Evolutionary conservation across 2,888 invertebrate species (phyloP), one percentile per base, ranked within the genome.

Genomic region (Cremastinae sp.): DNA sequence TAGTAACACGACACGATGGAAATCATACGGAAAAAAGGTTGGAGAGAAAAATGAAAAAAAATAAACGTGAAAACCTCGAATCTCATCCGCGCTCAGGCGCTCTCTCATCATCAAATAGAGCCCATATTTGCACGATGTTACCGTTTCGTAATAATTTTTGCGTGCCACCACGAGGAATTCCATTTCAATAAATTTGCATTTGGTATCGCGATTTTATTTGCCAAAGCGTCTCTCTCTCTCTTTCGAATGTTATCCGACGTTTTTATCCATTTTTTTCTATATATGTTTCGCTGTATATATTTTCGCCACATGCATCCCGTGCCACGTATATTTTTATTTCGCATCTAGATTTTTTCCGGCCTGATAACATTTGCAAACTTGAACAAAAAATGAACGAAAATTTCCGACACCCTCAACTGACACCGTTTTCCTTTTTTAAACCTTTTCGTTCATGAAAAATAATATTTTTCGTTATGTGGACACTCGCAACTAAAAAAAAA

Each of bases 181-280:
- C 79, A 81, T 83, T 81, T 80, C 81, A 79, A 80, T 81, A 80
- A 82, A 83, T 85, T 84, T 83, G 82, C 80, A 79, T 79, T 49
- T 78, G 73, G 59, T 74, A 84, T 84, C 78, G 80, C 72, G 79
- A 69, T 80, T 84, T 83, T 77, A 82, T 81, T 81, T 79, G 47
- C 51, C 53, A 64, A 61, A n/a, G n/a, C n/a, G n/a, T n/a, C n/a
- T n/a, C n/a, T n/a, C n/a, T n/a, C n/a, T n/a, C n/a, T n/a, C n/a
- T n/a, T n/a, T n/a, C n/a, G n/a, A n/a, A n/a, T n/a, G n/a, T n/a
- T n/a, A n/a, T n/a, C 45, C 62, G 66, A 53, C 79, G 66, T 51
- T 14, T 56, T 69, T 73, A 66, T 53, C 14, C 66, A 58, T 55
- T 28, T 20, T n/a, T 55, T 3, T 20, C 20, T 20, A 20, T 20